Conservation (phyloP, 1,140 invertebrate species). For the Eumeta japonica region DNA sequence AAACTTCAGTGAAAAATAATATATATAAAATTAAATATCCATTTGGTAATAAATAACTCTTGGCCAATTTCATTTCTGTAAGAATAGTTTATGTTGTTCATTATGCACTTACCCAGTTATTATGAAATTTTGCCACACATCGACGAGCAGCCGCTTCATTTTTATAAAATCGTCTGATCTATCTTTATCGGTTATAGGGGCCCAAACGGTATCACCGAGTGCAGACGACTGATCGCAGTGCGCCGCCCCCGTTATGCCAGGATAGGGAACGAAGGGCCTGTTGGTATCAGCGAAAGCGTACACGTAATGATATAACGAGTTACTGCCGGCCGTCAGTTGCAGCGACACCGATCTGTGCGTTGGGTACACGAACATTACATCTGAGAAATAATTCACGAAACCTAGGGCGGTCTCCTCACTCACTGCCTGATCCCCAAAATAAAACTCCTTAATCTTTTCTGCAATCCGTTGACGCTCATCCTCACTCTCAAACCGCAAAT, state of each 20-base stretch:
- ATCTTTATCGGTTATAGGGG: too few relatives aligned
- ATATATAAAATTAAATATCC: too few relatives aligned
- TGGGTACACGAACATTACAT: slow-evolving; percentile 22
- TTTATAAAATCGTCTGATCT: too few relatives aligned
- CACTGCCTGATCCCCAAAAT: slow-evolving; percentile 7
- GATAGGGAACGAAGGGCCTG: background rate
- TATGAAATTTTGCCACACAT: background rate
- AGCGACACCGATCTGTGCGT: slow-evolving; percentile 19
- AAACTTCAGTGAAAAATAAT: too few relatives aligned
- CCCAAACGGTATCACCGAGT: too few relatives aligned
- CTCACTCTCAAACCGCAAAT: slow-evolving; percentile 3
- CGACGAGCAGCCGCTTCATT: too few relatives aligned
- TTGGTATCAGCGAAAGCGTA: slow-evolving; percentile 9
- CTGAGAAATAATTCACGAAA: slow-evolving; percentile 27
- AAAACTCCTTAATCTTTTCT: slow-evolving; percentile 5
- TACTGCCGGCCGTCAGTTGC: slow-evolving; percentile 23
- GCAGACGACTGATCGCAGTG: slow-evolving; percentile 28
- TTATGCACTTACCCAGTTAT: slow-evolving; percentile 1
- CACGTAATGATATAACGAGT: slow-evolving; percentile 29
- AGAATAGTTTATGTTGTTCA: slow-evolving; percentile 9
- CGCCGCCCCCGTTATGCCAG: slow-evolving; percentile 11
- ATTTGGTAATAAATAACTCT: too few relatives aligned
- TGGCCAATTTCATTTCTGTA: too few relatives aligned
- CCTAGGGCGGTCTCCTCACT: slow-evolving; percentile 7
- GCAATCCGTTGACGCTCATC: background rate